Evolutionary conservation across 2,888 invertebrate genomes (phyloP).

Genomic region (Caenorhabditis sp.): DNA sequence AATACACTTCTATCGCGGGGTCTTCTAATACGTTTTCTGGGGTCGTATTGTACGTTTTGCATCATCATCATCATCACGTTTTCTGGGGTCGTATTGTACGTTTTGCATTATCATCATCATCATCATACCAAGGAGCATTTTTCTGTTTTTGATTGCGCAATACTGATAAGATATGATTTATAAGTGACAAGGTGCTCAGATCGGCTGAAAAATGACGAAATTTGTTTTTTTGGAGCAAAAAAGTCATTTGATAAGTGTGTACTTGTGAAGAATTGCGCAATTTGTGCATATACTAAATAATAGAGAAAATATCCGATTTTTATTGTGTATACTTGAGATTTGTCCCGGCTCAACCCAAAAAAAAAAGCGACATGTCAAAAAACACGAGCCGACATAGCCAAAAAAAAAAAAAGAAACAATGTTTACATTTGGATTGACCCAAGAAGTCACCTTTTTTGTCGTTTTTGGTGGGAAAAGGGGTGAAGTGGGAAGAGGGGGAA

Average conservation of each 20-base stretch:
- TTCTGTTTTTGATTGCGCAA: too few relatives aligned
- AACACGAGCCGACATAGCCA: background rate
- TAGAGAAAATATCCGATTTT: background rate
- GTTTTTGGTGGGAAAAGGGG: constrained; percentile 12
- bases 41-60: too few relatives aligned
- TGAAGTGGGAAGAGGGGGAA: constrained; percentile 5
- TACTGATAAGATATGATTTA: background rate
- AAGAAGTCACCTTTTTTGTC: too few relatives aligned
- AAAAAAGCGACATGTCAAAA: background rate
- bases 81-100: too few relatives aligned
- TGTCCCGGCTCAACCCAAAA: background rate
- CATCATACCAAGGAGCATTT: too few relatives aligned
- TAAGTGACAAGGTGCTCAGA: background rate
- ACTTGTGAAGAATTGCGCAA: constrained; percentile 18
- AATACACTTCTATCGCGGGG: too few relatives aligned
- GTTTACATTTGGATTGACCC: constrained; percentile 41
- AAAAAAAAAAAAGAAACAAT: constrained; percentile 12
- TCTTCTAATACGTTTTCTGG: too few relatives aligned
- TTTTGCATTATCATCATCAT: too few relatives aligned
- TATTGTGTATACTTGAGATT: constrained; percentile 1
- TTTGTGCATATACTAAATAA: background rate
- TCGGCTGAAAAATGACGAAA: too few relatives aligned
- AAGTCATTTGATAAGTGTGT: background rate
- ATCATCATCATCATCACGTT: too few relatives aligned
- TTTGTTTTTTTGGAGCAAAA: background rate